These are phyloP conservation scores for Pyrrhosoma nymphula DNA, from an alignment of 2,888 invertebrate species.

Conservation along the genomic window DNA sequence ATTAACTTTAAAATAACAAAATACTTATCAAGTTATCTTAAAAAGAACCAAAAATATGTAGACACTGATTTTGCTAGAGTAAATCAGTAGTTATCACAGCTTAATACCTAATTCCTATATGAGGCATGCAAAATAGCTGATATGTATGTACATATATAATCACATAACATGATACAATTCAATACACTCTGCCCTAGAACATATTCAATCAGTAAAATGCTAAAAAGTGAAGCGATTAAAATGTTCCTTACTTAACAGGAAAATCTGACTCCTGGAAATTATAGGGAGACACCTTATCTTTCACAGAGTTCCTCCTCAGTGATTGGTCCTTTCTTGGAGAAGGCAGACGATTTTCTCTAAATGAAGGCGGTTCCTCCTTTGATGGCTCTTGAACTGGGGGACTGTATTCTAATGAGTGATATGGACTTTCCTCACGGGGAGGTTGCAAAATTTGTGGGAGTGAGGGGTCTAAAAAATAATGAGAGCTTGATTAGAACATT, in stretches of 20 bases:
- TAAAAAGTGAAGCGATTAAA: no score
- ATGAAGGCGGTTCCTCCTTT: not conserved
- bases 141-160: no score
- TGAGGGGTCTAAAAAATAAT: conserved; percentile 77
- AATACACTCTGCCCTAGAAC: no score
- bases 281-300: conserved; percentile 39
- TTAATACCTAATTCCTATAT: no score
- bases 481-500: not conserved
- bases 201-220: no score
- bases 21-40: no score
- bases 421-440: conserved; percentile 72
- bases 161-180: no score
- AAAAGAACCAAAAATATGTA: no score
- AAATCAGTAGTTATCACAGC: no score
- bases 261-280: conserved; percentile 72
- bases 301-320: conserved; percentile 1
- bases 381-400: conserved; percentile 34
- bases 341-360: conserved; percentile 15
- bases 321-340: conserved; percentile 53
- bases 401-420: conserved; percentile 51
- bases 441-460: conserved; percentile 79
- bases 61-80: no score
- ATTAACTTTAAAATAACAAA: no score
- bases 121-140: no score
- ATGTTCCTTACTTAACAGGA: conserved; percentile 72